These are phyloP conservation scores for Lamellibrachia satsuma DNA, from an alignment of 2,888 invertebrate genomes.

Conservation along the genomic window DNA sequence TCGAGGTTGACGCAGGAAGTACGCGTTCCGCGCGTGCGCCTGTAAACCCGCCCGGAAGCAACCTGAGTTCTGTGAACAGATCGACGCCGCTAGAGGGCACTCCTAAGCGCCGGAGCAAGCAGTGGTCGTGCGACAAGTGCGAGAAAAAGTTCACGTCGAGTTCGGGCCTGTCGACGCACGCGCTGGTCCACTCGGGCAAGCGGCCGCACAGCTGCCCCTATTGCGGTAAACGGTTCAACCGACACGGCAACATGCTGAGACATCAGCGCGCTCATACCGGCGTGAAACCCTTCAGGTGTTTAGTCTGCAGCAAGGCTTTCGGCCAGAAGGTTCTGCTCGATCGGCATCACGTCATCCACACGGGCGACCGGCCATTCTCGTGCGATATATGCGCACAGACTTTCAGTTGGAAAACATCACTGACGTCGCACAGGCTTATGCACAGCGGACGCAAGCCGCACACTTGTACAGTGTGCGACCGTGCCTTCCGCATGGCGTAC, in stretches of 20 bases:
- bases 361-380: slow-evolving; percentile 23
- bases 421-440: slow-evolving; percentile 21
- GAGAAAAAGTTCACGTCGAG: slow-evolving; percentile 21
- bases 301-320: slow-evolving; percentile 21
- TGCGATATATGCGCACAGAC: slow-evolving; percentile 19
- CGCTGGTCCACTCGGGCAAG: slow-evolving; percentile 23
- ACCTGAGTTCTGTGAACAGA: not conserved
- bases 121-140: slow-evolving; percentile 22
- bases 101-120: not conserved
- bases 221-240: slow-evolving; percentile 23
- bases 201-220: slow-evolving; percentile 21
- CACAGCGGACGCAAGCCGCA: slow-evolving; percentile 27
- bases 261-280: slow-evolving; percentile 21
- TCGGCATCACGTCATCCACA: slow-evolving; percentile 25
- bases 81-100: not conserved
- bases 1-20: slow-evolving; percentile 18
- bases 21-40: not conserved
- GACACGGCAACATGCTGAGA: slow-evolving; percentile 22
- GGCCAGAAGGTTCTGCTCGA: slow-evolving; percentile 8
- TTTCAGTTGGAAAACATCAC: slow-evolving; percentile 13
- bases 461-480: slow-evolving; percentile 14
- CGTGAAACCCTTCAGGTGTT: slow-evolving; percentile 22
- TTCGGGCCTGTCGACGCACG: slow-evolving; percentile 24
- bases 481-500: not conserved
- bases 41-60: not conserved